Evolutionary conservation across 2,797 vertebrate genomes (phyloP).

Genomic region (Xerus rutilus): DNA sequence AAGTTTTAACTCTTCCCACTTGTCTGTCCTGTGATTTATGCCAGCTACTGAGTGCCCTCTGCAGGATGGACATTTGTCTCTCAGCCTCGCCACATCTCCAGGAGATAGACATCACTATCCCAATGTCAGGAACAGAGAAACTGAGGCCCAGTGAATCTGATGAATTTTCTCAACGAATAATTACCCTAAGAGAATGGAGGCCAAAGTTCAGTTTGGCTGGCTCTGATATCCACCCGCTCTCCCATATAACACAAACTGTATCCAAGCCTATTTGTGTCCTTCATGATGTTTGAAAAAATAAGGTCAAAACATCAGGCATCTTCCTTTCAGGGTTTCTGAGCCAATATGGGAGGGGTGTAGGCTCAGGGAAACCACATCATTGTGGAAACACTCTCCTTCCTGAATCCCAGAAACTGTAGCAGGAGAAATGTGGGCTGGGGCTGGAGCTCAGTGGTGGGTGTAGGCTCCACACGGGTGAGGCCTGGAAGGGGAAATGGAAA

Average conservation of each 20-base stretch:
- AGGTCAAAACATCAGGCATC: neutral
- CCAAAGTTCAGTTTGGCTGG: neutral
- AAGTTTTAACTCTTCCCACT: constrained; percentile 19
- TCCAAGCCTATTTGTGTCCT: constrained; percentile 7
- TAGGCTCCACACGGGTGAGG: neutral
- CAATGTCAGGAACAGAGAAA: neutral
- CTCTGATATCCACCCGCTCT: neutral
- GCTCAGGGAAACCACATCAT: neutral
- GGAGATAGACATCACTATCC: neutral
- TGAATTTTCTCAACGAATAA: neutral
- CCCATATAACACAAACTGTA: neutral
- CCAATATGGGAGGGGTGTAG: neutral
- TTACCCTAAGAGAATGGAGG: neutral
- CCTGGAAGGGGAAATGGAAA: neutral
- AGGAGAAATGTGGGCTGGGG: neutral
- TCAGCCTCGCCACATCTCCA: neutral
- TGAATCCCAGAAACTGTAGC: neutral
- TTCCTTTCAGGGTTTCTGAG: constrained; percentile 23
- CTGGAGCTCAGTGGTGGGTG: neutral
- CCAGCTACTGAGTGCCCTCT: neutral
- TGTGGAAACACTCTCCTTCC: neutral
- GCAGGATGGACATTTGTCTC: neutral
- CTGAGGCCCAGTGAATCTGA: neutral
- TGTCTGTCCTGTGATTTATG: neutral
- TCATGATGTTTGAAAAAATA: neutral